These are phyloP conservation scores for Sinonovacula constricta DNA, from an alignment of 1,140 invertebrate genomes.

Conservation along the genomic window DNA sequence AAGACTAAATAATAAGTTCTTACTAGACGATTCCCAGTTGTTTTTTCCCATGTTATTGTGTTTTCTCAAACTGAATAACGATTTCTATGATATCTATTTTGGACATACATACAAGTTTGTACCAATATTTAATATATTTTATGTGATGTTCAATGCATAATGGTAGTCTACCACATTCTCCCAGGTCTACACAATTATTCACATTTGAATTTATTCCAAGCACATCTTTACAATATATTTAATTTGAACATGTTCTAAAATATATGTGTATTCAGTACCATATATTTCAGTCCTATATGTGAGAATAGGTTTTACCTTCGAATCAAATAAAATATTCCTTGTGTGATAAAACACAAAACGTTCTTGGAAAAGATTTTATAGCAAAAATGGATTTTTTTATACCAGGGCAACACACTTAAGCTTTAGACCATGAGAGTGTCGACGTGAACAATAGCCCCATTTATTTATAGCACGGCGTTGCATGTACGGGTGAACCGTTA, in stretches of 20 bases:
- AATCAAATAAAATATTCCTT: not conserved
- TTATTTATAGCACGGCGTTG: too few relatives aligned
- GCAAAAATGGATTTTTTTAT: too few relatives aligned
- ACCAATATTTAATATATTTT: not conserved
- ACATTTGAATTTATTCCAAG: not conserved
- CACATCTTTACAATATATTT: not conserved
- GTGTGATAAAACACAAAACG: too few relatives aligned
- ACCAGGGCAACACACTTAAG: too few relatives aligned
- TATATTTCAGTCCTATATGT: not conserved
- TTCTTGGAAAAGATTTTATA: too few relatives aligned
- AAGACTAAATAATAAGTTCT: not conserved
- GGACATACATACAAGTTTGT: not conserved
- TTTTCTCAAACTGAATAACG: not conserved
- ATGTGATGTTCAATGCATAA: not conserved
- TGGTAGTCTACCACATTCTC: not conserved
- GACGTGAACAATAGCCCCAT: too few relatives aligned
- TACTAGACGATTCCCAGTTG: not conserved
- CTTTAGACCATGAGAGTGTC: too few relatives aligned
- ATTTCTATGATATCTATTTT: not conserved
- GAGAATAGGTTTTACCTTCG: not conserved
- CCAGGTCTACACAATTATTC: not conserved
- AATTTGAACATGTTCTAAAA: not conserved
- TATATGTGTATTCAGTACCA: not conserved
- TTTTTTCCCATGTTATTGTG: not conserved
- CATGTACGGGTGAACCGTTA: too few relatives aligned